Conservation (phyloP, 2,888 invertebrate species). For the Stenotaenia linearis region DNA sequence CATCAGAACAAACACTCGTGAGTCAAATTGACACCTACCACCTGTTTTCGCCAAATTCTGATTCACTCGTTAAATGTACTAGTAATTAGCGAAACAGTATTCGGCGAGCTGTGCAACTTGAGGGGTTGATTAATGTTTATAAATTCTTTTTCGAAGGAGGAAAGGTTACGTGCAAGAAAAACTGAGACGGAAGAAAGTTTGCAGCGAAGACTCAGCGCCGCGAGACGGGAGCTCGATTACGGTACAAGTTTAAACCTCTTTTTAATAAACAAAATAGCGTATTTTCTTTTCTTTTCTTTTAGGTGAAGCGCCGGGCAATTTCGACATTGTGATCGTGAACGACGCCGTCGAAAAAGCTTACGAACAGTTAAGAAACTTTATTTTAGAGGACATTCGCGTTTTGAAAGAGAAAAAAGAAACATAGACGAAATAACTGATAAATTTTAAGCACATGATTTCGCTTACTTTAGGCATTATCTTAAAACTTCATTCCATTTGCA, state of each 20-base stretch:
- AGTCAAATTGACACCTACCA: conserved; percentile 29
- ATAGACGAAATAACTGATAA: background rate
- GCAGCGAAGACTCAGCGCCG: conserved; percentile 67
- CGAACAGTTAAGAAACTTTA: conserved; percentile 62
- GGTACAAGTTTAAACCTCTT: conserved; percentile 58
- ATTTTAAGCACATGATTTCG: no score
- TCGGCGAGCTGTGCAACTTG: no score
- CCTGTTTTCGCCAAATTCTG: no score
- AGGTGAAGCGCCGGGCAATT: conserved; percentile 59
- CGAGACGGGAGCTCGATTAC: conserved; percentile 74
- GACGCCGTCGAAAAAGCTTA: conserved; percentile 77
- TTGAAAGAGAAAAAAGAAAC: conserved; percentile 40
- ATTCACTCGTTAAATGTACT: no score
- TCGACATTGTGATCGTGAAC: conserved; percentile 75
- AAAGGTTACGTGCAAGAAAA: conserved; percentile 60
- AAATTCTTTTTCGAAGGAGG: conserved; percentile 41
- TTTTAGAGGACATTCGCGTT: conserved; percentile 56
- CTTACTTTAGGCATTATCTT: no score
- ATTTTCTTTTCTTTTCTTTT: background rate
- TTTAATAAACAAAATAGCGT: background rate
- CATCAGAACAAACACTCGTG: conserved; percentile 68
- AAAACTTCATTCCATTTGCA: no score
- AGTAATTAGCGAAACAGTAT: no score
- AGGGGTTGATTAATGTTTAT: no score
- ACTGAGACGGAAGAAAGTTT: conserved; percentile 88